Conservation (phyloP, 2,113 vertebrate species). For the Zosterops japonicus region DNA sequence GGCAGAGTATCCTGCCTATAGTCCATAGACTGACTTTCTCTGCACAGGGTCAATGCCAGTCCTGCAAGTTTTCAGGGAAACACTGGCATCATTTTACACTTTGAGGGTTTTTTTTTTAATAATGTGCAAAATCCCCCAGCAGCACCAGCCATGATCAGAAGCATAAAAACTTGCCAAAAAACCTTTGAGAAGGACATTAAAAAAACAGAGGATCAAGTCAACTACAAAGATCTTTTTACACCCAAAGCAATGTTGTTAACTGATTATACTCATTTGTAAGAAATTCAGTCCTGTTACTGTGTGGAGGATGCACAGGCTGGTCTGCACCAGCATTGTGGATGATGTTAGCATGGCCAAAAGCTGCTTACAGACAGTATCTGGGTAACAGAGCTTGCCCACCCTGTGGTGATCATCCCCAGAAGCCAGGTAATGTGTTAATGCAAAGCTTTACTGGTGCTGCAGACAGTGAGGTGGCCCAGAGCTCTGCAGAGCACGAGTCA, state of each 20-base stretch:
- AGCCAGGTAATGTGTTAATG: neutral
- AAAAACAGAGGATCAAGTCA: neutral
- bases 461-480: rapidly evolving
- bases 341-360: neutral
- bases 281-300: neutral
- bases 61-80: neutral
- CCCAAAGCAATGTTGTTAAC: neutral
- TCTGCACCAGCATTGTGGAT: neutral
- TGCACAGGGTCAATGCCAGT: neutral
- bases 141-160: neutral
- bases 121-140: neutral
- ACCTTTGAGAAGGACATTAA: neutral
- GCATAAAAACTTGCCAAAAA: neutral
- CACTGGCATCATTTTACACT: neutral
- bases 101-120: neutral
- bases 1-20: neutral
- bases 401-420: neutral
- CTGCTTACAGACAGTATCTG: neutral
- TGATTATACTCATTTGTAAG: neutral
- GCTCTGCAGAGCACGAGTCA: neutral
- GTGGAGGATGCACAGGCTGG: neutral
- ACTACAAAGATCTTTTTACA: neutral
- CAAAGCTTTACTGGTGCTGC: neutral
- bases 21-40: neutral
- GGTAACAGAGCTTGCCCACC: neutral